Evolutionary conservation across 2,113 vertebrate genomes (phyloP).

Genomic region (Prochilodus magdalenae): DNA sequence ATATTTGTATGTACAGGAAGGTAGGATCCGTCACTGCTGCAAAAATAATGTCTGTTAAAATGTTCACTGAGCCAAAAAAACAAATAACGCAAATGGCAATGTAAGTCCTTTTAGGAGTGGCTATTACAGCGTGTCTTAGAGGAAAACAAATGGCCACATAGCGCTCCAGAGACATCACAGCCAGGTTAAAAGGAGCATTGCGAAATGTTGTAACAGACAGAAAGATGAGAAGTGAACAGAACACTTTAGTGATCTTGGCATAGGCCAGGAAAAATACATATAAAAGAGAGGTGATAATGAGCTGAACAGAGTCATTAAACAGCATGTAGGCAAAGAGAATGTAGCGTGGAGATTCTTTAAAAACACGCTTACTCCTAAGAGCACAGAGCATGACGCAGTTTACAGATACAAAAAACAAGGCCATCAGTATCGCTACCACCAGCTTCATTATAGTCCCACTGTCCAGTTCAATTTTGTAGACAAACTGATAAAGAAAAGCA

Average conservation of each 20-base stretch:
- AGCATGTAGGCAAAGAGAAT: slow-evolving; percentile 59
- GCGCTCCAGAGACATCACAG: slow-evolving; percentile 58
- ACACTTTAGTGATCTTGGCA: background rate
- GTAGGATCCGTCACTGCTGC: background rate
- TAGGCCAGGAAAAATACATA: background rate
- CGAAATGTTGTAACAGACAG: slow-evolving; percentile 15
- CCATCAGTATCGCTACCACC: background rate
- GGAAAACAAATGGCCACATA: slow-evolving; percentile 57
- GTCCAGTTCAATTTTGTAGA: background rate
- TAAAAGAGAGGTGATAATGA: slow-evolving; percentile 17
- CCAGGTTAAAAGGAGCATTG: slow-evolving; percentile 55
- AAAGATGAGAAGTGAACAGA: slow-evolving; percentile 38
- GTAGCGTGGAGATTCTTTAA: slow-evolving; percentile 47
- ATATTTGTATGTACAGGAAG: background rate
- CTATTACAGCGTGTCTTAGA: slow-evolving; percentile 49
- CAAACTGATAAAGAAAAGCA: background rate
- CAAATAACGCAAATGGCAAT: slow-evolving; percentile 48
- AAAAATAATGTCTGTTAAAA: slow-evolving; percentile 41
- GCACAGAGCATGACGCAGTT: slow-evolving; percentile 45
- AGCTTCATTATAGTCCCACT: background rate
- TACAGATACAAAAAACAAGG: slow-evolving; percentile 40
- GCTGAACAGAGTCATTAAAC: slow-evolving; percentile 47
- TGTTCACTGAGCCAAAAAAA: slow-evolving; percentile 27
- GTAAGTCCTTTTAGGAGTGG: slow-evolving; percentile 43
- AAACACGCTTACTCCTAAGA: slow-evolving; percentile 38